Base-by-base conservation (phyloP, 1,140 invertebrate genomes). In the Heliconius eleuchia region DNA sequence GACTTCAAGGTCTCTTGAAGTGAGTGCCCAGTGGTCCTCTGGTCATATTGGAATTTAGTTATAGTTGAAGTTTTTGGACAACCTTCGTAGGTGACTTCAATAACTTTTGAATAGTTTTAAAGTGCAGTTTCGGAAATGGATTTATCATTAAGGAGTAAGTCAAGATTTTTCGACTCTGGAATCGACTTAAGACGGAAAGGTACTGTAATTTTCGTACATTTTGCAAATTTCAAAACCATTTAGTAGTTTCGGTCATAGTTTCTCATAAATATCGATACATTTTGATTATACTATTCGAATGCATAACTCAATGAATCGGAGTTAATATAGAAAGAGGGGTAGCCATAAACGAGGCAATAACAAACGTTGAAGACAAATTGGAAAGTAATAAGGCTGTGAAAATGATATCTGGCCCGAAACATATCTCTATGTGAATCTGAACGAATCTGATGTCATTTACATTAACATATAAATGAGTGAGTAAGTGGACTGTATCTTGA, bases 351-450 rank as follows among this genome's bases (percentile, higher is more conserved):
- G 85, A 81, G 82, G 81, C 89, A 91, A 94, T 93, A 94, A 92
- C 92, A 88, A 91, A 92, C 92, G 87, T 82, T 91, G 82, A 86
- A 86, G 90, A 94, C 88, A 94, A 94, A 94, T 94, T 94, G 93
- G 93, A 93, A 94, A 94, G 88, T 94, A 94, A 94, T 94, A 94
- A 93, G 90, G 86, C 92, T 89, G 93, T 94, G 93, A 92, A 94
- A 93, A 94, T 93, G 90, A 94, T 93, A 94, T 93, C 91, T 93
- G 86, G 82, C 84, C 87, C 85, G 89, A 89, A 87, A 90, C 81
- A 87, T 93, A 94, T 93, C 89, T 91, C 76, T 88, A 85, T 93
- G 91, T 87, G 88, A 90, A 94, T 94, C 92, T 88, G 82, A 83
- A 80, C 82, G 87, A 88, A 89, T 87, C 85, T 84, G 83, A 89